A percentile compares a stretch with the other conserved stretches of the same genome.
Evolutionary conservation across 2,888 invertebrate species (phyloP).

Genomic region (Sepiola atlantica): DNA sequence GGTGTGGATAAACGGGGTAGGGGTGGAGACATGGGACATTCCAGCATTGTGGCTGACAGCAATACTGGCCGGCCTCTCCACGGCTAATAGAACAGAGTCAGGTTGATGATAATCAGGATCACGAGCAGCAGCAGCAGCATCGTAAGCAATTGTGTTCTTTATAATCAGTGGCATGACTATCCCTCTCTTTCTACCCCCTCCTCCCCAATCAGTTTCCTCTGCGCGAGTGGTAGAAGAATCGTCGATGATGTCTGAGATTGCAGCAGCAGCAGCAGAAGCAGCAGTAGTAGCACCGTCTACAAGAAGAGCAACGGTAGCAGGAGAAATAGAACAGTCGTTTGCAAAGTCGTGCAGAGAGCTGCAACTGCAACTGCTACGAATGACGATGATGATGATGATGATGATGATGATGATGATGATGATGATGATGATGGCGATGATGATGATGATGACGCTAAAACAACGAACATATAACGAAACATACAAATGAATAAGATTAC

Average conservation of each 20-base stretch:
- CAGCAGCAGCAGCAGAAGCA: background rate
- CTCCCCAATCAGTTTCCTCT: no score
- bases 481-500: no score
- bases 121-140: background rate
- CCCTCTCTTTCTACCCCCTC: background rate
- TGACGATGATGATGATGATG: background rate
- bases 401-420: background rate
- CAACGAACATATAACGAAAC: no score
- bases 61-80: background rate
- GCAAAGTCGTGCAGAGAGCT: background rate
- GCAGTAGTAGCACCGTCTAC: background rate
- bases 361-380: background rate
- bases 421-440: background rate
- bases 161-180: background rate
- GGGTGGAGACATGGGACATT: background rate
- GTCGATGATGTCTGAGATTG: no score
- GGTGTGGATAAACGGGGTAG: background rate
- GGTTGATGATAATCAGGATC: background rate
- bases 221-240: no score
- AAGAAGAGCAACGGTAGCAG: background rate
- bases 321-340: background rate
- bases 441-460: no score
- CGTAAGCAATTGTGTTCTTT: background rate
- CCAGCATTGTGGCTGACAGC: background rate
- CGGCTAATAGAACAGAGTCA: background rate